Base-by-base conservation (phyloP, 2,888 invertebrate species). In the Erebia aethiops region DNA sequence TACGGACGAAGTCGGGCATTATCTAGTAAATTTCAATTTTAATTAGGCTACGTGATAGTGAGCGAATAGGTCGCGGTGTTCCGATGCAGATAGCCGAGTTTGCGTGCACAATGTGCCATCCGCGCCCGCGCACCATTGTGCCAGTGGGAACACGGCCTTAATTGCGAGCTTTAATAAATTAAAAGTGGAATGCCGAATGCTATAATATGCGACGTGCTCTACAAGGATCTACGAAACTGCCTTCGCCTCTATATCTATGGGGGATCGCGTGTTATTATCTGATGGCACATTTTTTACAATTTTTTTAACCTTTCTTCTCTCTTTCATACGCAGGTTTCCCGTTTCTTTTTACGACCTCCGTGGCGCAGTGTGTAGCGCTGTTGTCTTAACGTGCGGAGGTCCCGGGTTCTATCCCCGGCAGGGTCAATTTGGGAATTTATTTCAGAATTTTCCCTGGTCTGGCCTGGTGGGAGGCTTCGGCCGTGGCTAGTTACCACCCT, bases 141-240 rank as follows among this genome's bases (percentile, higher is more conserved):
- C 77, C 72, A 85, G 84, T 87, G 87, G 83, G 86, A 88, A 91
- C 91, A 91, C 84, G 84, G 85, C 91, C 91, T 91, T 92, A 91
- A 92, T 92, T 92, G 91, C 92, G 77, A 80, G 81, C 81, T 80
- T 80, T 92, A 87, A 92, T 92, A 91, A 92, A 92, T 92, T 91
- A 92, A 91, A 91, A 89, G 84, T 77, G 87, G 89, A 88, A 87
- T 85, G 84, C 85, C n/a, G n/a, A n/a, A n/a, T n/a, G n/a, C n/a
- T 86, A 86, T 87, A 89, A 83, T 83, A 81, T 83, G 85, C 84
- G 79, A 84, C 79, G 77, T 80, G 75, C 78, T 74, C 70, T 76
- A 73, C 76, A 75, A 66, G 77, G 84, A 86, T 83, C 74, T 84
- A 85, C 79, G 82, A 87, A 74, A 62, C 41, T 16, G 52, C 49